phyloP scores from a whole-genome alignment of 2,888 invertebrate species.

The Megalurothrips usitatus region DNA sequence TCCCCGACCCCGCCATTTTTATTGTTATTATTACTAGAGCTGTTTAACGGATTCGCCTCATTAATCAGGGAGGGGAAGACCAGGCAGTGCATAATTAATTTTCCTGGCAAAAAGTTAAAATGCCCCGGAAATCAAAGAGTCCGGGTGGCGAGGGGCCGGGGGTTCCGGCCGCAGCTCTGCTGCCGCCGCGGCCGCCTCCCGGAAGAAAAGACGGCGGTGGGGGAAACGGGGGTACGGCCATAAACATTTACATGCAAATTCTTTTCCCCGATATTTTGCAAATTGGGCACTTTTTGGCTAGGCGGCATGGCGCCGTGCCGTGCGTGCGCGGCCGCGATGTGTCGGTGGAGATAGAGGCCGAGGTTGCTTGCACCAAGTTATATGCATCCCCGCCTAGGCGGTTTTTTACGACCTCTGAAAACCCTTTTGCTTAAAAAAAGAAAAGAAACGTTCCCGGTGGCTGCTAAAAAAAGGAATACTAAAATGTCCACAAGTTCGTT shows the following conservation, averaged over 20 bases:
- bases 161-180: background rate
- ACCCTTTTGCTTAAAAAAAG: too few species aligned
- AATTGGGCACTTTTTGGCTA: background rate
- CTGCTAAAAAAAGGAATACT: too few species aligned
- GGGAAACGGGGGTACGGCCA: background rate
- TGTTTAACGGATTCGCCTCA: conserved; percentile 15
- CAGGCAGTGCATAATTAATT: conserved; percentile 2
- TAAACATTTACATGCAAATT: conserved; percentile 21
- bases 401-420: too few species aligned
- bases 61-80: background rate
- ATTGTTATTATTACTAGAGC: background rate
- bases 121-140: background rate
- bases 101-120: conserved; percentile 1
- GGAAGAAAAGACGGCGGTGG: background rate
- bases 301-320: too few species aligned
- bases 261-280: conserved; percentile 2
- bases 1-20: background rate
- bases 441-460: too few species aligned
- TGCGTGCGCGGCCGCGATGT: too few species aligned
- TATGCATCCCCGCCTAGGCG: too few species aligned
- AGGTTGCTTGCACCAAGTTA: too few species aligned
- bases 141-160: background rate
- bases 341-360: too few species aligned
- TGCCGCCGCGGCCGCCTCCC: background rate
- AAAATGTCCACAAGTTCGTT: too few species aligned